Evolutionary conservation across 2,888 invertebrate species (phyloP).

Genomic region (Tolmerus cingulatus): DNA sequence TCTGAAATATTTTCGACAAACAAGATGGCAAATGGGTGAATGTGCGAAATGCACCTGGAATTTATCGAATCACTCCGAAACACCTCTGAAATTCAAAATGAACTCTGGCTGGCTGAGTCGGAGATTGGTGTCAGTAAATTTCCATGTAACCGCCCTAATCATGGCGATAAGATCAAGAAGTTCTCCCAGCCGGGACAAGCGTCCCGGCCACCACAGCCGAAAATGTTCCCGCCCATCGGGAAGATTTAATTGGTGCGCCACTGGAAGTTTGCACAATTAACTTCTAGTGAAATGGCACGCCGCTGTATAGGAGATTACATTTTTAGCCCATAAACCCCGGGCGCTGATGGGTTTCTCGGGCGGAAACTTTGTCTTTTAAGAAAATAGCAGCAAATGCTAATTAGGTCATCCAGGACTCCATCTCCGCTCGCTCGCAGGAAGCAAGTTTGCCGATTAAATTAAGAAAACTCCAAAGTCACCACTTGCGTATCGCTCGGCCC

Average conservation of each 20-base stretch:
- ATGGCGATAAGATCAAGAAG: background rate
- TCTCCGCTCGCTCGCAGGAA: background rate
- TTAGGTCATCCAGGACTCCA: constrained; percentile 24
- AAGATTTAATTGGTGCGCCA: background rate
- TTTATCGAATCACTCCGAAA: background rate
- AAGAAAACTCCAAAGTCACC: background rate
- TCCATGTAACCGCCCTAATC: background rate
- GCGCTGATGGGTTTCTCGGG: background rate
- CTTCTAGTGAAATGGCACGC: constrained; percentile 14
- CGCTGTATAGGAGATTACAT: constrained; percentile 4
- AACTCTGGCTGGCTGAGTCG: background rate
- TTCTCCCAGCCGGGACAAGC: background rate
- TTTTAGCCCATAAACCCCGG: background rate
- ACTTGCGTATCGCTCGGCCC: background rate
- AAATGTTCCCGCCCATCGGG: background rate
- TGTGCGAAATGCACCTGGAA: background rate
- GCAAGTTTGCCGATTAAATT: constrained; percentile 27
- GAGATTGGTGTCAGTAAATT: background rate
- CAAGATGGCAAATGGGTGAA: background rate
- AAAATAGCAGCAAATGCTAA: constrained; percentile 32
- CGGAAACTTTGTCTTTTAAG: constrained; percentile 18
- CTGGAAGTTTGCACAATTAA: constrained; percentile 21
- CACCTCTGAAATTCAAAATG: background rate
- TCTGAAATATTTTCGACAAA: background rate
- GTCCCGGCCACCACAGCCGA: background rate